Evolutionary conservation across 2,797 vertebrate species (phyloP).

Genomic region (Scolopax bukidnonensis): DNA sequence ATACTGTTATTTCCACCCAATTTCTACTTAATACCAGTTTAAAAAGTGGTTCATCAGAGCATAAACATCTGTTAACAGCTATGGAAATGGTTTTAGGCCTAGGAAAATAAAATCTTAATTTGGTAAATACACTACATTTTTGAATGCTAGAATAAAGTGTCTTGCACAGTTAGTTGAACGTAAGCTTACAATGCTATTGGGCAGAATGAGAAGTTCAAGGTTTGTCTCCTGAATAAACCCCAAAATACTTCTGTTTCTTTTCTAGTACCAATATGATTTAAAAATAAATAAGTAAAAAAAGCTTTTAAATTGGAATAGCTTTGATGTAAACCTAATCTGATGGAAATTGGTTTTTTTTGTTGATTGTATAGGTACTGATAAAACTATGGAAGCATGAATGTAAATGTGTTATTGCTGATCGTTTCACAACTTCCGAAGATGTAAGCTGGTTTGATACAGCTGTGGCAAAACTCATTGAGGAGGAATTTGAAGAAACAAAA

Average conservation of each 20-base stretch:
- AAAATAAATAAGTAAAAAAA: background rate
- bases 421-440: slow-evolving; percentile 87
- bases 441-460: slow-evolving; percentile 89
- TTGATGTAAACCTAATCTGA: background rate
- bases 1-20: background rate
- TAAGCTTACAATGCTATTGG: background rate
- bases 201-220: background rate
- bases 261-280: background rate
- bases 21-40: background rate
- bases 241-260: background rate
- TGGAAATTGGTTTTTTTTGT: background rate
- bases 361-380: slow-evolving; percentile 80
- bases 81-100: background rate
- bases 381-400: slow-evolving; percentile 96
- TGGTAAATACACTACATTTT: background rate
- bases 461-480: slow-evolving; percentile 81
- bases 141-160: background rate
- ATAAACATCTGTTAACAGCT: background rate
- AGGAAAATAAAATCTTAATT: background rate
- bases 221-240: background rate
- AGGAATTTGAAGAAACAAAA: slow-evolving; percentile 80
- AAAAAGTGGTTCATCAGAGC: background rate
- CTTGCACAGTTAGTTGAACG: background rate
- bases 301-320: background rate
- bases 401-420: slow-evolving; percentile 92